phyloP scores from a whole-genome alignment of 2,113 vertebrate species.

The Elephantulus edwardii region DNA sequence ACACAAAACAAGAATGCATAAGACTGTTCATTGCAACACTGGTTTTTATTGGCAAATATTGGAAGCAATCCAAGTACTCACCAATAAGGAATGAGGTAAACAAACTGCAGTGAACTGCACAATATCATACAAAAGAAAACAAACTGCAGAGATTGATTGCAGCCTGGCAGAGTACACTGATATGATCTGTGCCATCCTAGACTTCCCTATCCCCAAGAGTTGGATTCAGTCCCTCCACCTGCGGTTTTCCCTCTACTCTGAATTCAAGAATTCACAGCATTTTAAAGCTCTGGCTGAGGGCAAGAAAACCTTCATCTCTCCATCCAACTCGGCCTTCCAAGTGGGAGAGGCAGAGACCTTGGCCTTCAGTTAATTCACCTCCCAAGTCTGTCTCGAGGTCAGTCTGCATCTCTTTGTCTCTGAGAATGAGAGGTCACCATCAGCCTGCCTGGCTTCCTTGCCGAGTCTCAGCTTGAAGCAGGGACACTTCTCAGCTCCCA shows the following conservation, averaged over 20 bases:
- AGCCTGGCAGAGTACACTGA: too few relatives aligned
- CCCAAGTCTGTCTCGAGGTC: background rate
- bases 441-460: background rate
- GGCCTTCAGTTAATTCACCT: conserved; percentile 77
- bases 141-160: too few relatives aligned
- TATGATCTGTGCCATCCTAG: conserved; percentile 92
- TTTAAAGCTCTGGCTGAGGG: conserved; percentile 89
- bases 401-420: background rate
- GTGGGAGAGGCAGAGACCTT: conserved; percentile 82
- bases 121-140: background rate
- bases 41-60: background rate
- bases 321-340: conserved; percentile 76
- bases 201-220: conserved; percentile 92
- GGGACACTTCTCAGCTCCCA: background rate
- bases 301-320: conserved; percentile 81
- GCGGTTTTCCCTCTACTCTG: conserved; percentile 94
- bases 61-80: background rate
- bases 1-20: background rate
- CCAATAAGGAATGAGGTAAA: background rate
- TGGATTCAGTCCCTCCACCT: conserved; percentile 92
- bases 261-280: conserved; percentile 97
- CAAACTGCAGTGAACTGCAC: background rate
- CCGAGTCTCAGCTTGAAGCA: background rate
- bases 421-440: background rate
- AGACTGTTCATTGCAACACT: background rate